Evolutionary conservation across 2,113 vertebrate genomes (phyloP).

Genomic region (Oncorhynchus kisutch): DNA sequence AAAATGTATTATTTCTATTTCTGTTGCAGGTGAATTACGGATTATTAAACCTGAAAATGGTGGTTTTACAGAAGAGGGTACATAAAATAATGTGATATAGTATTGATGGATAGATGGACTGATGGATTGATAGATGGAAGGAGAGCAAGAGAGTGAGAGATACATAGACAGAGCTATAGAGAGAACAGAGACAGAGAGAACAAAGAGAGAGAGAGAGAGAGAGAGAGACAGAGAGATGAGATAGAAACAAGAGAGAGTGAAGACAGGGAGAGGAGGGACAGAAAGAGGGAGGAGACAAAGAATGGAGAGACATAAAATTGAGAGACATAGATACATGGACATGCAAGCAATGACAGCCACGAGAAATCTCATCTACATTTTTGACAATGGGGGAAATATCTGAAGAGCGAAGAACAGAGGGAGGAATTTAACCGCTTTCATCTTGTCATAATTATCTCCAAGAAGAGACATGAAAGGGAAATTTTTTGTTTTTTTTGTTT

Average conservation of each 20-base stretch:
- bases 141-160: no score
- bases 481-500: slow-evolving; percentile 75
- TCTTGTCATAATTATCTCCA: slow-evolving; percentile 80
- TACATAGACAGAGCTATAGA: no score
- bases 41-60: no score
- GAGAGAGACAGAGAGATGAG: no score
- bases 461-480: slow-evolving; percentile 72
- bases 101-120: no score
- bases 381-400: slow-evolving; percentile 24
- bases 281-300: not conserved
- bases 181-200: not conserved
- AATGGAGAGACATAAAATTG: not conserved
- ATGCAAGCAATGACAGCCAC: slow-evolving; percentile 71
- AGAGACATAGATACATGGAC: not conserved
- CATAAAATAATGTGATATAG: no score
- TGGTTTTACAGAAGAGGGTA: no score
- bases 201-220: not conserved
- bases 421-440: slow-evolving; percentile 77
- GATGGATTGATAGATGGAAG: no score
- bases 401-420: slow-evolving; percentile 75
- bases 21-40: not conserved
- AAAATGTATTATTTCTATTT: no score
- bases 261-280: slow-evolving; percentile 7
- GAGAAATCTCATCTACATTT: slow-evolving; percentile 75
- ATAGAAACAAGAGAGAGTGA: not conserved